Evolutionary conservation across 1,140 invertebrate species (phyloP).

Genomic region (Brachystomella parvula): DNA sequence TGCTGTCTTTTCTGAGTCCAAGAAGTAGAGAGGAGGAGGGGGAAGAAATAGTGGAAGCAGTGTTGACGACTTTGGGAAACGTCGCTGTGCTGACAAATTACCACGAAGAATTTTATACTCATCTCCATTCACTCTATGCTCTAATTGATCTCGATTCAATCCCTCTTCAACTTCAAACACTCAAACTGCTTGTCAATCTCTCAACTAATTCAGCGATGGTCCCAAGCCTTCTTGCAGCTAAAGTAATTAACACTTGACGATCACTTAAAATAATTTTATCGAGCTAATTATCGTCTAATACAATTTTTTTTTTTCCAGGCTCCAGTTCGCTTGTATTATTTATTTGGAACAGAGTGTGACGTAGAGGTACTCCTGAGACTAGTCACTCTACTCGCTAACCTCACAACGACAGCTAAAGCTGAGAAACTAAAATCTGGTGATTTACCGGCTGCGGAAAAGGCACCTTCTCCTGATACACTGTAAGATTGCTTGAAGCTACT

Average conservation of each 20-base stretch:
- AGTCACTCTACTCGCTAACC: slow-evolving; percentile 51
- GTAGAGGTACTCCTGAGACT: slow-evolving; percentile 49
- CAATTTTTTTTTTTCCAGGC: slow-evolving; percentile 44
- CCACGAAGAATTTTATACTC: slow-evolving; percentile 46
- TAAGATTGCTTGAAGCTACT: slow-evolving; percentile 36
- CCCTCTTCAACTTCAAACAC: slow-evolving; percentile 49
- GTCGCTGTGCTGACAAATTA: slow-evolving; percentile 46
- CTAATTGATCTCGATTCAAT: slow-evolving; percentile 43
- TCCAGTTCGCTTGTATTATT: slow-evolving; percentile 47
- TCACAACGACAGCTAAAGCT: slow-evolving; percentile 45
- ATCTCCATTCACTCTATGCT: slow-evolving; percentile 44
- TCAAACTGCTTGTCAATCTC: slow-evolving; percentile 57
- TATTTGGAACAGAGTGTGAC: slow-evolving; percentile 47
- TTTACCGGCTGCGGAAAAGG: slow-evolving; percentile 51
- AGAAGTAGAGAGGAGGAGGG: slow-evolving; percentile 27
- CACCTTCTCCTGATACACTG: slow-evolving; percentile 54
- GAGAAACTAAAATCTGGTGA: slow-evolving; percentile 45
- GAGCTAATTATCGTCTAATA: not conserved
- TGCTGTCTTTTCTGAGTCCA: slow-evolving; percentile 42
- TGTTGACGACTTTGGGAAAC: slow-evolving; percentile 47
- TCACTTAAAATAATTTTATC: not conserved
- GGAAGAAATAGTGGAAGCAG: slow-evolving; percentile 40
- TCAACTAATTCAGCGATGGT: slow-evolving; percentile 56
- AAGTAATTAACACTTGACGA: slow-evolving; percentile 45
- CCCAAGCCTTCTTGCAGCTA: slow-evolving; percentile 54